These are phyloP conservation scores for Cyrtodaria siliqua DNA, from an alignment of 2,888 invertebrate species.

Conservation along the genomic window DNA sequence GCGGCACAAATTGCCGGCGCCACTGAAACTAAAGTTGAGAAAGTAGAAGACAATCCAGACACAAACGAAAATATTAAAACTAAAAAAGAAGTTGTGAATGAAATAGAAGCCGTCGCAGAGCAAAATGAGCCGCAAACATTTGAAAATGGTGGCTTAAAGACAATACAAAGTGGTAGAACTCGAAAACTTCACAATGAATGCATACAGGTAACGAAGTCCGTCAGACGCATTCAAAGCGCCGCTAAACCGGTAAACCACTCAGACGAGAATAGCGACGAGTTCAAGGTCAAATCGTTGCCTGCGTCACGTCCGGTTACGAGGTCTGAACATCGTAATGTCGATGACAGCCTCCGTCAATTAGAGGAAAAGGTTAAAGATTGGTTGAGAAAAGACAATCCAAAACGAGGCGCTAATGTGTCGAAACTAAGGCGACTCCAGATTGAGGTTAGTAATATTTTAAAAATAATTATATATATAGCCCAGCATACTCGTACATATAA, in stretches of 20 bases:
- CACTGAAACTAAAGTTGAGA: slow-evolving; percentile 55
- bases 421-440: slow-evolving; percentile 70
- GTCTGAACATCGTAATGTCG: slow-evolving; percentile 66
- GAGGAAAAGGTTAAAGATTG: slow-evolving; percentile 79
- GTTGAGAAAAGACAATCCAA: slow-evolving; percentile 77
- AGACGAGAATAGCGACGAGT: background rate
- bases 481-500: too few relatives aligned
- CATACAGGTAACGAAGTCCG: slow-evolving; percentile 39
- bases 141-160: background rate
- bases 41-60: background rate
- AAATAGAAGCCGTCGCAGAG: slow-evolving; percentile 29
- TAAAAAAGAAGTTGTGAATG: slow-evolving; percentile 12
- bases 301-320: slow-evolving; percentile 37
- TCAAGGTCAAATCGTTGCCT: slow-evolving; percentile 34
- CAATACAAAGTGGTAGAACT: slow-evolving; percentile 4
- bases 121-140: slow-evolving; percentile 25
- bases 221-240: slow-evolving; percentile 69
- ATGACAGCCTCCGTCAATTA: slow-evolving; percentile 73
- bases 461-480: too few relatives aligned
- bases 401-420: slow-evolving; percentile 70
- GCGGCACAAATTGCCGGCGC: slow-evolving; percentile 68
- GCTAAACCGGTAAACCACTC: slow-evolving; percentile 23
- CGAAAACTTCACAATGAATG: background rate
- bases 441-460: slow-evolving; percentile 64
- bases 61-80: slow-evolving; percentile 1